Conservation (phyloP, 2,113 vertebrate genomes). For the Arizona elegans region DNA sequence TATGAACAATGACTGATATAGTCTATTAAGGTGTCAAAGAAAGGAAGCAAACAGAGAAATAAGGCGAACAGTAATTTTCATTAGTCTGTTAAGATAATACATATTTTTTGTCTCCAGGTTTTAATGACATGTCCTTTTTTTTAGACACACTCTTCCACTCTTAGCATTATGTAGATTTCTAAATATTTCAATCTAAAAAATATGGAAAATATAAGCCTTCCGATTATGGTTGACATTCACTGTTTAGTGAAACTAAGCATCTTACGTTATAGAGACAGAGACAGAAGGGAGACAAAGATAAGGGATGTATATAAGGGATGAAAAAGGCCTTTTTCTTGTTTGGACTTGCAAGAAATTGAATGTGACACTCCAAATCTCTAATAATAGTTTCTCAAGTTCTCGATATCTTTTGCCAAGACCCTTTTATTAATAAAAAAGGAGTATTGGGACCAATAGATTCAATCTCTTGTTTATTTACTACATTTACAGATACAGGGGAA, state of each 20-base stretch:
- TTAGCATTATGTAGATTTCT: constrained; percentile 56
- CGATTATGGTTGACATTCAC: constrained; percentile 47
- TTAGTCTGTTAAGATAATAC: constrained; percentile 7
- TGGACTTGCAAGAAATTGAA: constrained; percentile 8
- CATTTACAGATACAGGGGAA: neutral
- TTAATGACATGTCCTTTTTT: constrained; percentile 38
- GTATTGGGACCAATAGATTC: neutral
- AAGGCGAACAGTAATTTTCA: neutral
- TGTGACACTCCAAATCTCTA: constrained; percentile 8
- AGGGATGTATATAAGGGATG: neutral
- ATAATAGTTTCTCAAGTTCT: neutral
- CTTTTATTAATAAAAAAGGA: neutral
- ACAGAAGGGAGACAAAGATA: neutral
- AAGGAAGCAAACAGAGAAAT: constrained; percentile 7
- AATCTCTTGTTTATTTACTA: neutral
- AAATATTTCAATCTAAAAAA: constrained; percentile 58
- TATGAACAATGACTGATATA: neutral
- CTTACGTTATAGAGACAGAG: constrained; percentile 34
- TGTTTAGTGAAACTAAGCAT: constrained; percentile 52
- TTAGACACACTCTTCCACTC: constrained; percentile 38
- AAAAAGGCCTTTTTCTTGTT: neutral
- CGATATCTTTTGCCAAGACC: neutral
- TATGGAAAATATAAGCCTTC: constrained; percentile 59
- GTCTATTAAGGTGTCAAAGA: neutral
- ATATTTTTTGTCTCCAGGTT: constrained; percentile 29